Base-by-base conservation (phyloP, 2,113 vertebrate genomes). In the Nothocercus julius region DNA sequence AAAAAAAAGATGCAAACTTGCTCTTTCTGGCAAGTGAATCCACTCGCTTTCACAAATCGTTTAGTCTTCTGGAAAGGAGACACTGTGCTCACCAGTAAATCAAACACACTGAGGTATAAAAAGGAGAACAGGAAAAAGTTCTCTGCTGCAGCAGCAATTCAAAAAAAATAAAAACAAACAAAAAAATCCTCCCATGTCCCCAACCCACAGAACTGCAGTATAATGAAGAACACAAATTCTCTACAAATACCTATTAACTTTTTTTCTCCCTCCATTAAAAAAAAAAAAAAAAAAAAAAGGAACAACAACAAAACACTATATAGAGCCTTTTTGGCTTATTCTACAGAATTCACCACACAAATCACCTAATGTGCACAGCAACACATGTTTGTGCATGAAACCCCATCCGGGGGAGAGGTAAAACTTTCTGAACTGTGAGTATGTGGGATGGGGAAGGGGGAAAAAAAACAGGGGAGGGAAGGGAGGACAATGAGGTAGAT, bases 401-500 rank as follows among this genome's bases (percentile, higher is more conserved):
- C 87, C 96, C 97, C 96, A 45, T 7, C 1, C 0, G 18, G 92
- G 87, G 92, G 47, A n/a, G 91, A 96, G 96, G 95, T 95, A 95
- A 89, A 81, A 87, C 2, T 40, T 95, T 74, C 92, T 92, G 95
- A 93, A 73, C 82, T 54, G 87, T 67, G 82, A 86, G 77, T 87
- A 85, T 93, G 95, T 83, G 88, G 89, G 95, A 84, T 90, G 3
- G 9, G 83, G 85, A 28, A 88, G 25, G 61, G 81, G 73, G 1
- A 63, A 79, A 58, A 90, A 21, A 27, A 80, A 89, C 94, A 13
- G 2, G 95, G 92, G 54, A 92, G 63, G 89, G 80, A 97, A 92
- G 93, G 83, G 88, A 97, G 97, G 96, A 95, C 95, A 92, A 97
- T 98, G 98, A 98, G 98, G 98, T 98, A 98, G 98, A 98, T 98